Conservation (phyloP, 2,888 invertebrate genomes). For the Acleris cristana region DNA sequence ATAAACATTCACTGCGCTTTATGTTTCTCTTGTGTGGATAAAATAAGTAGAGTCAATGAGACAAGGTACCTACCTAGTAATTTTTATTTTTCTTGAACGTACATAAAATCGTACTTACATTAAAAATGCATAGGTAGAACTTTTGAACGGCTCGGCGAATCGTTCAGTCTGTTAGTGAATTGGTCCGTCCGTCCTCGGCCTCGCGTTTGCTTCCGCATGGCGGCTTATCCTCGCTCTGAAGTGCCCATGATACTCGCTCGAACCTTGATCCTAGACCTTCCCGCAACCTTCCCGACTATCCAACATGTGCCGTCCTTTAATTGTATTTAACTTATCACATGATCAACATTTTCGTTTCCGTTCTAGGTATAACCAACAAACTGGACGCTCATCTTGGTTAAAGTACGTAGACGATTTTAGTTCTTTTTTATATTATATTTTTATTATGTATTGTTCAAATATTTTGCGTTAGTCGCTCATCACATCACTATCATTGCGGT, state of each 20-base stretch:
- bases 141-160: conserved; percentile 61
- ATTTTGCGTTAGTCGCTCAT: conserved; percentile 64
- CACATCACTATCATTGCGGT: conserved; percentile 43
- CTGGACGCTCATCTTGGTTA: conserved; percentile 80
- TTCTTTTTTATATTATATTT: conserved; percentile 54
- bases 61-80: background rate
- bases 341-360: conserved; percentile 69
- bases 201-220: conserved; percentile 78
- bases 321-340: conserved; percentile 50
- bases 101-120: background rate
- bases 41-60: too few species aligned
- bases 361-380: conserved; percentile 83
- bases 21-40: background rate
- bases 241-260: conserved; percentile 76
- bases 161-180: conserved; percentile 72
- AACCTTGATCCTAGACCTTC: conserved; percentile 79
- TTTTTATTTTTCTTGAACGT: background rate
- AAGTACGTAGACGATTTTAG: conserved; percentile 75
- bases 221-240: conserved; percentile 77
- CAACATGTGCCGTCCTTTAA: conserved; percentile 23
- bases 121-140: conserved; percentile 44
- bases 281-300: conserved; percentile 52
- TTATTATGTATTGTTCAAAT: conserved; percentile 30
- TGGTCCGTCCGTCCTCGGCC: conserved; percentile 78
- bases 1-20: background rate